phyloP scores from a whole-genome alignment of 2,888 invertebrate species.

The Acronicta aceris region DNA sequence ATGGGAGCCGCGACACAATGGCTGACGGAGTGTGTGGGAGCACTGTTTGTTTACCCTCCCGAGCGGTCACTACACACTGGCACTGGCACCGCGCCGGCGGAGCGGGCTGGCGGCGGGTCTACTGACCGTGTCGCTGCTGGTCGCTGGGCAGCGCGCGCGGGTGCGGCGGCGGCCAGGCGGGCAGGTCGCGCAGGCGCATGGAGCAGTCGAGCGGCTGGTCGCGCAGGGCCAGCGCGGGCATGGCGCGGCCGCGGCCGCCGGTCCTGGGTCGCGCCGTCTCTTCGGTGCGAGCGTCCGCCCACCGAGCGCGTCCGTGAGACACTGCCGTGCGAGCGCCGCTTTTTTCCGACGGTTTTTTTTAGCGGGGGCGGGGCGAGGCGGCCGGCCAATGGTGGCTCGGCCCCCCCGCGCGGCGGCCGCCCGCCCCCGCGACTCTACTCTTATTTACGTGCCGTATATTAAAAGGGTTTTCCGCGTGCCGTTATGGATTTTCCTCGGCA shows the following conservation, averaged over 20 bases:
- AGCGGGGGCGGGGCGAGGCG: slow-evolving; percentile 81
- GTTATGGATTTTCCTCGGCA: slow-evolving; percentile 86
- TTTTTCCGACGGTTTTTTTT: slow-evolving; percentile 82
- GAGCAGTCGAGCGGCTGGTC: slow-evolving; percentile 93
- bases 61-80: slow-evolving; percentile 41
- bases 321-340: slow-evolving; percentile 81
- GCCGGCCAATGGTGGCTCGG: slow-evolving; percentile 75
- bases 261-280: slow-evolving; percentile 85
- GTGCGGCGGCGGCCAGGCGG: slow-evolving; percentile 82
- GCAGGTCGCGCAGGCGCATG: slow-evolving; percentile 88
- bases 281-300: slow-evolving; percentile 79
- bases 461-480: slow-evolving; percentile 89
- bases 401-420: slow-evolving; percentile 63
- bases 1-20: slow-evolving; percentile 41
- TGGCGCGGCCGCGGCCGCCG: slow-evolving; percentile 89
- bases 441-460: slow-evolving; percentile 89
- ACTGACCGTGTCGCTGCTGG: slow-evolving; percentile 80
- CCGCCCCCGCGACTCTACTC: slow-evolving; percentile 67
- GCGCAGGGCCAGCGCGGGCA: slow-evolving; percentile 91
- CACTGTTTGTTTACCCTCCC: slow-evolving; percentile 47
- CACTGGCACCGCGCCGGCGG: slow-evolving; percentile 31
- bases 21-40: slow-evolving; percentile 24
- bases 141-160: slow-evolving; percentile 58
- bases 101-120: slow-evolving; percentile 38
- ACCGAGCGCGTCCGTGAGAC: slow-evolving; percentile 82